Evolutionary conservation across 2,888 invertebrate genomes (phyloP).

Genomic region (Cheilosia pagana): DNA sequence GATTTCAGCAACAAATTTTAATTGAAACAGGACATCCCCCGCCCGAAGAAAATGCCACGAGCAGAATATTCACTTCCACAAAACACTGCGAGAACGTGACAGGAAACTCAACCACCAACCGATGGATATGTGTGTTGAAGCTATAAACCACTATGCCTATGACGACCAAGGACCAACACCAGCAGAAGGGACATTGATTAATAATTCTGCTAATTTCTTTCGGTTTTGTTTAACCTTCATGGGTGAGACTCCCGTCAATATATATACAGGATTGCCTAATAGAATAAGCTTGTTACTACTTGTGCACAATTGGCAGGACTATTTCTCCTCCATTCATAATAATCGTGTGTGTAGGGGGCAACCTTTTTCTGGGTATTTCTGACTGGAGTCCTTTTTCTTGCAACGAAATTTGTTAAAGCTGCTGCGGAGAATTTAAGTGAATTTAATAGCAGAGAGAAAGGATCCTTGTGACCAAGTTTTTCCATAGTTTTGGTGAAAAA

Average conservation of each 20-base stretch:
- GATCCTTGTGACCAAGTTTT: conserved; percentile 68
- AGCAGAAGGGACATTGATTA: conserved; percentile 68
- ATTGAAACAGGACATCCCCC: conserved; percentile 80
- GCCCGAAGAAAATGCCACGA: too few relatives aligned
- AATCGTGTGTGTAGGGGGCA: too few relatives aligned
- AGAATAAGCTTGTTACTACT: conserved; percentile 48
- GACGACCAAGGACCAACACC: too few relatives aligned
- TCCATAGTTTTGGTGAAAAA: conserved; percentile 50
- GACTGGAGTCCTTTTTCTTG: conserved; percentile 44
- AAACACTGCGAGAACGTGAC: conserved; percentile 59
- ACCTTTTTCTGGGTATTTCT: conserved; percentile 45
- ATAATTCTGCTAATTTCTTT: conserved; percentile 69
- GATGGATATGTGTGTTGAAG: conserved; percentile 50
- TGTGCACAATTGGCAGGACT: conserved; percentile 42
- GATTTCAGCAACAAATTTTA: conserved; percentile 82
- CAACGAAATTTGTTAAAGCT: conserved; percentile 50
- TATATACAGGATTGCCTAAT: conserved; percentile 45
- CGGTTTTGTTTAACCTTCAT: conserved; percentile 31
- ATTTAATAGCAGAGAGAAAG: conserved; percentile 51
- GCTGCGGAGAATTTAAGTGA: conserved; percentile 51
- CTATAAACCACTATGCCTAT: neutral
- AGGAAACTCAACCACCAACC: conserved; percentile 53
- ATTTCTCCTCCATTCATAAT: neutral
- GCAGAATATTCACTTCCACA: conserved; percentile 9
- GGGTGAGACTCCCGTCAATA: conserved; percentile 35